These are phyloP conservation scores for Adelognathus sp. DNA, from an alignment of 2,888 invertebrate genomes.

Conservation along the genomic window DNA sequence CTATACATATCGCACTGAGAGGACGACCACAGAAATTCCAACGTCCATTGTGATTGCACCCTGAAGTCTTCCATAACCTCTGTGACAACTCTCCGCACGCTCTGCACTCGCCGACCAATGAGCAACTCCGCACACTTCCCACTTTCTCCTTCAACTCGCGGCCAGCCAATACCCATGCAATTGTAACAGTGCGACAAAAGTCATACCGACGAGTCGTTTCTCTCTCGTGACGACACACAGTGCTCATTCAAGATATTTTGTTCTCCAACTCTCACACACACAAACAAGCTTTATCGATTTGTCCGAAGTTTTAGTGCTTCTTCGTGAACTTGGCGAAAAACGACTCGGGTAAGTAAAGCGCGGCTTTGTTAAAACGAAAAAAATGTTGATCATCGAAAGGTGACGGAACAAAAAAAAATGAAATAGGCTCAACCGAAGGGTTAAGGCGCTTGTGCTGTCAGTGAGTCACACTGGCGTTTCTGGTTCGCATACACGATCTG, in stretches of 20 bases:
- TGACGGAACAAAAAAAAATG: conserved; percentile 4
- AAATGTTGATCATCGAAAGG: conserved; percentile 28
- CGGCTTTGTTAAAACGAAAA: not conserved
- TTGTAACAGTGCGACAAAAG: not conserved
- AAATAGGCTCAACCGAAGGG: not conserved
- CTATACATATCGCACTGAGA: too few species aligned
- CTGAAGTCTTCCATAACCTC: too few species aligned
- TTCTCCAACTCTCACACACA: too few species aligned
- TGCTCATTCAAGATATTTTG: conserved; percentile 62
- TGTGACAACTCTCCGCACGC: too few species aligned
- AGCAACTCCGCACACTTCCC: not conserved
- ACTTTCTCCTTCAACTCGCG: not conserved
- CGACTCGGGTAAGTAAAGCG: conserved; percentile 9
- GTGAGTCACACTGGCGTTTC: conserved; percentile 15
- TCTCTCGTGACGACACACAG: conserved; percentile 50
- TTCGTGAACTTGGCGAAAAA: conserved; percentile 59
- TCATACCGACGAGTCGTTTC: not conserved
- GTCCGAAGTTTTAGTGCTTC: conserved; percentile 66
- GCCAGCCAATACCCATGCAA: not conserved
- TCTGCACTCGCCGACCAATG: not conserved
- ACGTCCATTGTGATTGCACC: too few species aligned
- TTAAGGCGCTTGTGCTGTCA: conserved; percentile 11
- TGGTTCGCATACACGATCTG: not conserved
- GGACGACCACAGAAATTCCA: too few species aligned
- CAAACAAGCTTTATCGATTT: conserved; percentile 67